These are phyloP conservation scores for Trachythela sp. DNA, from an alignment of 64 coral and sea anemone species.

Conservation along the genomic window DNA sequence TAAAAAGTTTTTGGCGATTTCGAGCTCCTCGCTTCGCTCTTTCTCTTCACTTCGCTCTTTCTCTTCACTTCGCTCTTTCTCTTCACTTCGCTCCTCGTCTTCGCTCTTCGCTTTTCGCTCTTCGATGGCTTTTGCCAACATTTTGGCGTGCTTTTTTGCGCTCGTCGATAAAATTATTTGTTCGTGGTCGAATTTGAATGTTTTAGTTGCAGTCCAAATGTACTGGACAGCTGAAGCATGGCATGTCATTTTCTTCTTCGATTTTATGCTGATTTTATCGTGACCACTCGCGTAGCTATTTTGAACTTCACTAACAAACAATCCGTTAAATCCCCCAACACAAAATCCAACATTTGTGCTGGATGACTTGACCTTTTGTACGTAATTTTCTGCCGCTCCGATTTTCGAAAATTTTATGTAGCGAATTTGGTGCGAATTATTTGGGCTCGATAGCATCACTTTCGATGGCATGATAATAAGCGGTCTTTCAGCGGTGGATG, in stretches of 20 bases:
- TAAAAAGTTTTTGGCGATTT: conserved; percentile 36
- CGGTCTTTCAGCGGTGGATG: conserved; percentile 8
- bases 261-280: not conserved
- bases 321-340: not conserved
- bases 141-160: conserved; percentile 31
- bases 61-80: not conserved
- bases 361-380: conserved; percentile 30
- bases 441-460: conserved; percentile 16
- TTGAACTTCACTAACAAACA: not conserved
- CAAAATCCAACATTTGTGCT: conserved; percentile 26
- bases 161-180: conserved; percentile 11
- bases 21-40: not conserved
- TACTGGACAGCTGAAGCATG: conserved; percentile 29
- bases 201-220: conserved; percentile 34
- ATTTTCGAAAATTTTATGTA: conserved; percentile 30
- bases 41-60: not conserved
- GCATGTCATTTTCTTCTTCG: conserved; percentile 5
- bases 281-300: not conserved
- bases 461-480: conserved; percentile 18
- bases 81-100: not conserved
- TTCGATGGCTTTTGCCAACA: not conserved
- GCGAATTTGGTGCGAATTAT: conserved; percentile 19
- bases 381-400: conserved; percentile 21
- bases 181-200: conserved; percentile 25
- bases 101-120: not conserved